A percentile compares a stretch with the other conserved stretches of the same genome.
These are phyloP conservation scores for Acrocephalus kingi DNA, from an alignment of 2,113 vertebrate species.

Conservation along the genomic window DNA sequence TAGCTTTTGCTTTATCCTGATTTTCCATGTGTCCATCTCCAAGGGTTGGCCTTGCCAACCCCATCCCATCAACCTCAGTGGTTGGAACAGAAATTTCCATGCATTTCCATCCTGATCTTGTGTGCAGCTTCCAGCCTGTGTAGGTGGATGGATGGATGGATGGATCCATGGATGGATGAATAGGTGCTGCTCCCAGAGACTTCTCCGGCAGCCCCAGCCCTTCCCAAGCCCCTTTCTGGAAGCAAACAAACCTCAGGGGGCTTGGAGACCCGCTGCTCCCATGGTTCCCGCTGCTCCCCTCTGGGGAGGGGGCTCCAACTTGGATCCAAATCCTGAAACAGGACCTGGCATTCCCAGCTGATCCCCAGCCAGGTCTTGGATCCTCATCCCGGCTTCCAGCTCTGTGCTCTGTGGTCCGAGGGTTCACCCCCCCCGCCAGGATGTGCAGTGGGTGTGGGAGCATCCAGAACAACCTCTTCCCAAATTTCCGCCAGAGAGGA, in stretches of 20 bases:
- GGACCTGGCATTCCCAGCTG: neutral
- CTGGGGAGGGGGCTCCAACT: too few species aligned
- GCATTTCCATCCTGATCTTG: neutral
- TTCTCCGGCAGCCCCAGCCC: neutral
- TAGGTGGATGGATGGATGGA: neutral
- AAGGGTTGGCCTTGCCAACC: neutral
- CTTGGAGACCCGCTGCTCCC: neutral
- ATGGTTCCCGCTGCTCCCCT: fast-evolving
- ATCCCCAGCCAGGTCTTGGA: neutral
- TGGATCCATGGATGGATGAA: too few species aligned
- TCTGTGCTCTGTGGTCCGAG: fast-evolving
- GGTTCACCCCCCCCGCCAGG: neutral
- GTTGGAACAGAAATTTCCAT: neutral
- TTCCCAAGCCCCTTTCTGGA: neutral
- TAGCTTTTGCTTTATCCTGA: neutral
- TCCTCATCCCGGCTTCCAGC: neutral
- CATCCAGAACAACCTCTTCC: neutral
- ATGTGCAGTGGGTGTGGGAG: neutral
- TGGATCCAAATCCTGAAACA: neutral
- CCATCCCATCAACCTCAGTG: neutral
- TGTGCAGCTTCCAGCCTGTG: neutral
- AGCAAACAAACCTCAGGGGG: neutral
- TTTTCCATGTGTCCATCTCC: neutral
- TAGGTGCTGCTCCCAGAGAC: neutral
- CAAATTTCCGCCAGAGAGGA: neutral